Conservation (phyloP, 1,140 invertebrate species). For the Apis laboriosa region DNA sequence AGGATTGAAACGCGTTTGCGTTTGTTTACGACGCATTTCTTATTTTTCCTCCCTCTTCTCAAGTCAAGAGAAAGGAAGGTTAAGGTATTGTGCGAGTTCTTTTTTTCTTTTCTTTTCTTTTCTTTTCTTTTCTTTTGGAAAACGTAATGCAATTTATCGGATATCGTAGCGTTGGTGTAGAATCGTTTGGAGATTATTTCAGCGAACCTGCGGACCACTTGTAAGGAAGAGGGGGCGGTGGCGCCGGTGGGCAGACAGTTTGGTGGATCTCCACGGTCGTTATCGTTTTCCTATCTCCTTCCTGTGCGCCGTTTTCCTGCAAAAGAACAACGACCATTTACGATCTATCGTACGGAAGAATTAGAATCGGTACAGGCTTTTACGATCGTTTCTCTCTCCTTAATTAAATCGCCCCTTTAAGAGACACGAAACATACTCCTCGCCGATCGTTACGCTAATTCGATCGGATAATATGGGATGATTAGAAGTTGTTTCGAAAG, state of each 20-base stretch:
- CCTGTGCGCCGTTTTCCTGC: conserved; percentile 70
- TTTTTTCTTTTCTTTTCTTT: too few relatives aligned
- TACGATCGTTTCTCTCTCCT: conserved; percentile 5
- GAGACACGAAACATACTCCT: not conserved
- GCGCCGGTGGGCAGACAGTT: conserved; percentile 75
- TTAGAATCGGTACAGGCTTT: not conserved
- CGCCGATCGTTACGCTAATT: conserved; percentile 11
- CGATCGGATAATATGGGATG: not conserved
- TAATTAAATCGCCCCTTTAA: not conserved
- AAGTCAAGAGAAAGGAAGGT: too few relatives aligned
- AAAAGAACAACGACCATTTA: not conserved
- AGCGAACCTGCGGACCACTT: conserved; percentile 77
- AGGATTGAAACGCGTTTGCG: not conserved
- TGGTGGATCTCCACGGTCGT: conserved; percentile 79
- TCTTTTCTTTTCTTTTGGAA: too few relatives aligned
- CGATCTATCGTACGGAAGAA: too few relatives aligned
- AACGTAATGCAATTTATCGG: not conserved
- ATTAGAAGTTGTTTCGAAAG: not conserved
- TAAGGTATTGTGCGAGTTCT: too few relatives aligned
- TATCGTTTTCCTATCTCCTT: conserved; percentile 74
- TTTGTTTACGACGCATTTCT: conserved; percentile 7
- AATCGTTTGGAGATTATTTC: not conserved
- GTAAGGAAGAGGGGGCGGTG: conserved; percentile 75
- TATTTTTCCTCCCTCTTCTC: too few relatives aligned
- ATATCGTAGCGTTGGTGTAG: not conserved